Evolutionary conservation across 2,797 vertebrate species (phyloP), one percentile per base, ranked within the genome.

Genomic region (Diglossa cyanea): DNA sequence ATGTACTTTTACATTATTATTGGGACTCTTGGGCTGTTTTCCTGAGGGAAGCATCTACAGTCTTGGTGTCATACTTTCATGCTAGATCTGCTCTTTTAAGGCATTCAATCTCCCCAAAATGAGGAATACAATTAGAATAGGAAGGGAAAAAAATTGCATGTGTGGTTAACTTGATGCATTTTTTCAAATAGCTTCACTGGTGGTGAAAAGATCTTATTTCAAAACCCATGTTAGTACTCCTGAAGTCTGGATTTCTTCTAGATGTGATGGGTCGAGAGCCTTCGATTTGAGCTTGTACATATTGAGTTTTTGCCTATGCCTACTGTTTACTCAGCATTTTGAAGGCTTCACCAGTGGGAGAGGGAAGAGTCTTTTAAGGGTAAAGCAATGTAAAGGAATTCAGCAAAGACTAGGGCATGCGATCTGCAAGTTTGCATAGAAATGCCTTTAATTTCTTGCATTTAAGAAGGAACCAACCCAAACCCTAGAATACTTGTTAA

Each of bases 311-410:
- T 72, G 30, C 40, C 7, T n/a, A 2, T 45, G 13, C 13, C 35
- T 35, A 35, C 35, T 55, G 2, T 86, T 81, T 75, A 44, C 39
- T 86, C 31, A 48, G 10, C 21, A 33, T 62, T 79, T 82, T 30
- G 53, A 33, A 48, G 2, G 2, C 5, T 42, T 54, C 47, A 73
- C 24, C 13, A 2, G 9, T 19, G 3, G 3, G 2, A 2, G 9
- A 16, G 12, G 8, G 28, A 51, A 51, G 45, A 47, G 10, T 54
- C 30, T 79, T 84, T 3, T 12, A 65, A 71, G 20, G 42, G 40
- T 35, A 40, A 61, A 60, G 44, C 20, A 58, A 26, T 12, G 17
- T 58, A 25, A 83, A 74, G 57, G 40, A 67, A 86, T 90, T 28
- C 35, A 61, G 4, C 1, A 4, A 77, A 67, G 19, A 18, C 13